These are phyloP conservation scores for Balaeniceps rex DNA, from an alignment of 2,113 vertebrate species.

Conservation along the genomic window DNA sequence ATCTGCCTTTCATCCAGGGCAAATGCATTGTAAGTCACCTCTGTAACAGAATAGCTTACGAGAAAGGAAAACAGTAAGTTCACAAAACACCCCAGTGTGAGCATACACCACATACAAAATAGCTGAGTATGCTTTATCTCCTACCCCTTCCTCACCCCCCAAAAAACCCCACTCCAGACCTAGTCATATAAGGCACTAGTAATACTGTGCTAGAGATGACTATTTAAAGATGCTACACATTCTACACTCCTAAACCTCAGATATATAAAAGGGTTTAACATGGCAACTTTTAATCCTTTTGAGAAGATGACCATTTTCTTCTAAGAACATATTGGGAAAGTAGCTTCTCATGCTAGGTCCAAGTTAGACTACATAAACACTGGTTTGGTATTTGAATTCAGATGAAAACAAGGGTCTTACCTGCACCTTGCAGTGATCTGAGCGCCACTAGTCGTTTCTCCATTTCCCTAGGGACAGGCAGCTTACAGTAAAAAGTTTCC, in stretches of 20 bases:
- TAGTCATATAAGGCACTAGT: background rate
- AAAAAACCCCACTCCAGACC: background rate
- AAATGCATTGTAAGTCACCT: background rate
- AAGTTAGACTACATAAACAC: background rate
- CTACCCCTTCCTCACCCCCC: background rate
- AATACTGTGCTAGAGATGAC: background rate
- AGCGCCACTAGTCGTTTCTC: background rate
- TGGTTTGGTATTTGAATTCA: background rate
- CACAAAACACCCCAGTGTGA: background rate
- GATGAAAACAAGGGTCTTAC: background rate
- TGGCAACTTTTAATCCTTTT: background rate
- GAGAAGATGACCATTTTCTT: background rate
- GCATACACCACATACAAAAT: background rate
- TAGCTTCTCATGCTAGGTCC: background rate
- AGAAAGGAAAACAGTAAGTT: background rate
- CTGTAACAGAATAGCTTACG: background rate
- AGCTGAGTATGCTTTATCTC: background rate
- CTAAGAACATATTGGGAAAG: background rate
- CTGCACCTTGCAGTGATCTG: background rate
- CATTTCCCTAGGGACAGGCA: background rate
- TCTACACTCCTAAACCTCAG: background rate
- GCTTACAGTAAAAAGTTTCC: background rate
- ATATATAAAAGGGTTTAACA: background rate
- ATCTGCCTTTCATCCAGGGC: background rate
- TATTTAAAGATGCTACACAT: background rate